A percentile compares a stretch with the other conserved stretches of the same genome.
phyloP scores from a whole-genome alignment of 2,888 invertebrate genomes.

The Drosophila nigricruria region DNA sequence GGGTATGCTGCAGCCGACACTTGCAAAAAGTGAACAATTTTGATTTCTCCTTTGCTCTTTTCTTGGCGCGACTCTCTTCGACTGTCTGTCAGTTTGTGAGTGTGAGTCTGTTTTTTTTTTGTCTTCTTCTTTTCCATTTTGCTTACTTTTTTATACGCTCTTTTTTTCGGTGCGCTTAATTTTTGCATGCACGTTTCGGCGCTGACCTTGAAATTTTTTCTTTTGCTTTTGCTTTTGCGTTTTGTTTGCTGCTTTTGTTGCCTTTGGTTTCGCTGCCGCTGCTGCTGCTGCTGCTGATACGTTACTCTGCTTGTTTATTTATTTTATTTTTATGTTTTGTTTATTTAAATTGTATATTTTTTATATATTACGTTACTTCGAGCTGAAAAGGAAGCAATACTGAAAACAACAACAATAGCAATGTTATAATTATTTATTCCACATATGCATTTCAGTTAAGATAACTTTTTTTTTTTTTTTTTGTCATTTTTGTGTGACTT shows the following conservation, averaged over 20 bases:
- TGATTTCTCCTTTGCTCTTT: slow-evolving; percentile 42
- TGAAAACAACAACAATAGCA: slow-evolving; percentile 31
- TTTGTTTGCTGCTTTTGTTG: slow-evolving; percentile 56
- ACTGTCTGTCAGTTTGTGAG: slow-evolving; percentile 17
- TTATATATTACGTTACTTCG: slow-evolving; percentile 64
- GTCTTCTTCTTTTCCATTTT: slow-evolving; percentile 47
- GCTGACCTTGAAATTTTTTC: slow-evolving; percentile 79
- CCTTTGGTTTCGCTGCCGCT: slow-evolving; percentile 22
- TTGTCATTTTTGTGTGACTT: slow-evolving; percentile 24
- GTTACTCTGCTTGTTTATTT: slow-evolving; percentile 64
- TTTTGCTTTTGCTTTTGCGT: slow-evolving; percentile 69
- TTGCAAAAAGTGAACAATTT: slow-evolving; percentile 12
- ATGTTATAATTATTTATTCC: slow-evolving; percentile 58
- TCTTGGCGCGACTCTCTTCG: slow-evolving; percentile 39
- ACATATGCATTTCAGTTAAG: slow-evolving; percentile 50
- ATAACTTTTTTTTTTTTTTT: background rate
- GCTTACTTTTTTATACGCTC: slow-evolving; percentile 63
- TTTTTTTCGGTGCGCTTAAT: slow-evolving; percentile 68
- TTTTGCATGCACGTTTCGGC: slow-evolving; percentile 81
- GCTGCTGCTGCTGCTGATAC: slow-evolving; percentile 23
- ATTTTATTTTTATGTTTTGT: slow-evolving; percentile 59
- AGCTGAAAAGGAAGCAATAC: slow-evolving; percentile 71
- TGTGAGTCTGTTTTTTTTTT: slow-evolving; percentile 3
- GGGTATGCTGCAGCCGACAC: background rate
- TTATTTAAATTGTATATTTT: slow-evolving; percentile 62